These are phyloP conservation scores for Eretmochelys imbricata DNA, from an alignment of 2,113 vertebrate species.

Conservation along the genomic window DNA sequence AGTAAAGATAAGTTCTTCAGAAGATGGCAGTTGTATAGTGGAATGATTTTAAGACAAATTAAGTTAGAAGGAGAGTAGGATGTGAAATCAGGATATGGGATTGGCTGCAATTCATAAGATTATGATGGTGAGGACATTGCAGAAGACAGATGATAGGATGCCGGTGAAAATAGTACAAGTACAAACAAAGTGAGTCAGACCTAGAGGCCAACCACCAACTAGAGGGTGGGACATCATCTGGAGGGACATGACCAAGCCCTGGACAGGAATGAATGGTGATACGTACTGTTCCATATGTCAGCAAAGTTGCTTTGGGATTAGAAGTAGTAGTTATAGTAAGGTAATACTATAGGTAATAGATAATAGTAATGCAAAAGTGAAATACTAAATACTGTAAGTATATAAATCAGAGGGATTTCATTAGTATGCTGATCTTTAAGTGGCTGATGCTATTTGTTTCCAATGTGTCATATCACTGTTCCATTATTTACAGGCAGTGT, in stretches of 20 bases:
- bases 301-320: background rate
- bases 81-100: no score
- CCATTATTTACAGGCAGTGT: accelerated
- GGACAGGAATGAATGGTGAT: background rate
- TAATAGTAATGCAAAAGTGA: background rate
- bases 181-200: background rate
- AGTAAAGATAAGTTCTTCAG: no score
- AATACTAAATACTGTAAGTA: accelerated
- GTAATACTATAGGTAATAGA: background rate
- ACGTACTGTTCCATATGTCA: background rate
- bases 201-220: background rate
- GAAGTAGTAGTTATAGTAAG: background rate
- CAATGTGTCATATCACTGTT: background rate
- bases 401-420: background rate
- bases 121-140: no score
- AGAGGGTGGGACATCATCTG: background rate
- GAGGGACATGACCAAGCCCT: background rate
- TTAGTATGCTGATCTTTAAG: background rate
- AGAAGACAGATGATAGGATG: no score
- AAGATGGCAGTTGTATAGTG: no score
- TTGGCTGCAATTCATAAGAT: no score
- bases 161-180: background rate
- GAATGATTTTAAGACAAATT: no score
- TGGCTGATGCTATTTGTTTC: background rate
- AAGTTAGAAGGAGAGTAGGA: no score